A percentile compares a stretch with the other conserved stretches of the same genome.
phyloP scores from a whole-genome alignment of 2,797 vertebrate species.

The Discoglossus pictus region DNA sequence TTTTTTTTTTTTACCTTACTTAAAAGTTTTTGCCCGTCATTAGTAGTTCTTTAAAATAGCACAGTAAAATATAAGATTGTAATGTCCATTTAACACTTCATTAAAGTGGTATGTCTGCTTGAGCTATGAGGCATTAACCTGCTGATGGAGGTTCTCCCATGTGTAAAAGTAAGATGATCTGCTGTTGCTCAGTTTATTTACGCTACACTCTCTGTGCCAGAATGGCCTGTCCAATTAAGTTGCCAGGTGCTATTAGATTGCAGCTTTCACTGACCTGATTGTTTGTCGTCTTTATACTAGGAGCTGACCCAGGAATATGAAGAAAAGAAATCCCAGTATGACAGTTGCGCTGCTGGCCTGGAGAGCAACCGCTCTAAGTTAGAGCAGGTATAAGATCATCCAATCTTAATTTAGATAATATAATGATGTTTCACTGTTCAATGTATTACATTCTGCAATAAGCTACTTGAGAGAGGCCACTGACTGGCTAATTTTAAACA shows the following conservation, averaged over 20 bases:
- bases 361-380: constrained; percentile 90
- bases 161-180: constrained; percentile 47
- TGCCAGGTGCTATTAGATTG: constrained; percentile 50
- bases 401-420: too few species aligned
- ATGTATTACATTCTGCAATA: too few species aligned
- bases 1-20: too few species aligned
- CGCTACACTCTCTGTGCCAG: constrained; percentile 57
- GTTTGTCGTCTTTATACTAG: constrained; percentile 69
- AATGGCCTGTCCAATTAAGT: constrained; percentile 55
- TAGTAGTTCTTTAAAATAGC: too few species aligned
- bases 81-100: too few species aligned
- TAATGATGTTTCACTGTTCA: too few species aligned
- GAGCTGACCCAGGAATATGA: constrained; percentile 87
- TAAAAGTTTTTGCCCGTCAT: too few species aligned
- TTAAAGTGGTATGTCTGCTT: too few species aligned
- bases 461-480: too few species aligned
- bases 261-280: constrained; percentile 55
- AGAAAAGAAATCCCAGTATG: constrained; percentile 89
- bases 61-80: too few species aligned
- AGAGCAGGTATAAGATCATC: constrained; percentile 81
- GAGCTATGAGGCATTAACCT: too few species aligned
- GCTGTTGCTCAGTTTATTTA: constrained; percentile 54
- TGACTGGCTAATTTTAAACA: too few species aligned
- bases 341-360: constrained; percentile 89
- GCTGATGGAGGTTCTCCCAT: constrained; percentile 18